These are phyloP conservation scores for Apus apus DNA, from an alignment of 2,113 vertebrate genomes.

Conservation along the genomic window DNA sequence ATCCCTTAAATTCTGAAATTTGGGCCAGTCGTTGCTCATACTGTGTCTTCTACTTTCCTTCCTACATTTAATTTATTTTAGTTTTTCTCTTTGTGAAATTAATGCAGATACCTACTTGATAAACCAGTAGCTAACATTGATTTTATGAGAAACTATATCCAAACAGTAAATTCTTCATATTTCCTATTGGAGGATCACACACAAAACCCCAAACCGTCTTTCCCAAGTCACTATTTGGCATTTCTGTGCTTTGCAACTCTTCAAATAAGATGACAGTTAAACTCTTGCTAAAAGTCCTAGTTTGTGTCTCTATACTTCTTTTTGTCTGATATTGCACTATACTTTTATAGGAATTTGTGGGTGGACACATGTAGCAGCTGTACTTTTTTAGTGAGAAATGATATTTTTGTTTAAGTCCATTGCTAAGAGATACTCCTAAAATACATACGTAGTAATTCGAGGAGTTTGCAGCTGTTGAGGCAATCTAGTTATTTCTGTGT, in stretches of 20 bases:
- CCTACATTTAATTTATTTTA: background rate
- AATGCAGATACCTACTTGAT: background rate
- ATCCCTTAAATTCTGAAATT: background rate
- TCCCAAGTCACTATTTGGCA: background rate
- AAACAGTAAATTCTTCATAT: background rate
- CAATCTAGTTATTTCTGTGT: background rate
- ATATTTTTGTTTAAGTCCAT: background rate
- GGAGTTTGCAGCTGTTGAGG: background rate
- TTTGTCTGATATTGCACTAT: background rate
- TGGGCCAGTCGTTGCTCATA: background rate
- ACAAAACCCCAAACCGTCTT: accelerated
- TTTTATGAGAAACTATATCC: background rate
- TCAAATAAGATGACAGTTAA: background rate
- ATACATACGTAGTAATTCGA: background rate
- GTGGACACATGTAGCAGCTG: background rate
- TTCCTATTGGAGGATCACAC: background rate
- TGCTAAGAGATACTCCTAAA: background rate
- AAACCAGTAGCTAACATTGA: background rate
- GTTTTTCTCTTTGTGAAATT: background rate
- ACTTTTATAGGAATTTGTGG: background rate
- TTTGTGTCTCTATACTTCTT: background rate
- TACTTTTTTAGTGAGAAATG: background rate
- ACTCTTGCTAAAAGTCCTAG: background rate
- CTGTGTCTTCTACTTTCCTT: background rate
- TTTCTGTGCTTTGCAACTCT: background rate